Conservation (phyloP, 2,888 invertebrate species). For the Apodemia zela region DNA sequence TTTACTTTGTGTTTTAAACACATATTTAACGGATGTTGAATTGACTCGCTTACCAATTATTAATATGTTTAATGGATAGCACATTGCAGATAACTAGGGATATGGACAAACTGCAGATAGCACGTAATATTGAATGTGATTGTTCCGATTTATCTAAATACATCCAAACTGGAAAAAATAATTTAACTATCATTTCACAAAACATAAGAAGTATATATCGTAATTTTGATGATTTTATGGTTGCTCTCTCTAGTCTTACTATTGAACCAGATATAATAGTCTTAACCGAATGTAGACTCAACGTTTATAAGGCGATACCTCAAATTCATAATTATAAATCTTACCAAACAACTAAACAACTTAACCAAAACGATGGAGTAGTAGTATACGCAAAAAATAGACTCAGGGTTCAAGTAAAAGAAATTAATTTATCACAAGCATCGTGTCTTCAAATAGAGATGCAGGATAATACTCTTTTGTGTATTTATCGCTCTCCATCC, state of each 20-base stretch:
- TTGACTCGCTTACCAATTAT: too few relatives aligned
- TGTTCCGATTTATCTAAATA: too few relatives aligned
- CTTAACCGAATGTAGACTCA: conserved; percentile 13
- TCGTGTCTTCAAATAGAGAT: background rate
- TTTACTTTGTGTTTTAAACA: too few relatives aligned
- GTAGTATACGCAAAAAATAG: background rate
- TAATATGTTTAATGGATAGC: too few relatives aligned
- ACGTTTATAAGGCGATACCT: background rate
- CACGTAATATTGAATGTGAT: too few relatives aligned
- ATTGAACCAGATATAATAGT: conserved; percentile 2
- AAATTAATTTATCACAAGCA: background rate
- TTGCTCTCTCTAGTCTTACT: background rate
- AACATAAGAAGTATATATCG: conserved; percentile 8
- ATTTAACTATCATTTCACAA: conserved; percentile 6
- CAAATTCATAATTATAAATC: conserved; percentile 1
- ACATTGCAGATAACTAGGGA: too few relatives aligned
- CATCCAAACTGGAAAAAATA: background rate
- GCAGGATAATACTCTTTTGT: background rate
- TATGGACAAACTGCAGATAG: too few relatives aligned
- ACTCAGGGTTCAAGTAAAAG: too few relatives aligned
- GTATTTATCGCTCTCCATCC: too few relatives aligned
- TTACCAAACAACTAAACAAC: background rate
- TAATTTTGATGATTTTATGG: conserved; percentile 3
- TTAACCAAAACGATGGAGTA: conserved; percentile 14
- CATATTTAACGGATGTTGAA: too few relatives aligned